These are phyloP conservation scores for Oryzias javanicus DNA, from an alignment of 2,113 vertebrate species.

Conservation along the genomic window DNA sequence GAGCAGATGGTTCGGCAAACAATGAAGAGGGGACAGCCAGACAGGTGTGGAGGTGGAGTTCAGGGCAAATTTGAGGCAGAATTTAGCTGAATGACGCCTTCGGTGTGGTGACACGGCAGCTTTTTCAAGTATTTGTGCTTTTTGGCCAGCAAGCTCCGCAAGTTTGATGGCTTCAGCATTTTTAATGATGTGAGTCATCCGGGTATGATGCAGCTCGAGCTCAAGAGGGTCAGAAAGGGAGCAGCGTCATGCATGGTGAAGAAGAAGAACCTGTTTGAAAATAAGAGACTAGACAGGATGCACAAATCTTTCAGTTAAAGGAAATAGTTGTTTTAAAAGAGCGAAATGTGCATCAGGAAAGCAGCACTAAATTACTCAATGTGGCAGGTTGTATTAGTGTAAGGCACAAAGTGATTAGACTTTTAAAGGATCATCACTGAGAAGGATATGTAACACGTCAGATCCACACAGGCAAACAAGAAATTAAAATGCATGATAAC, in stretches of 20 bases:
- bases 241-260: slow-evolving; percentile 23
- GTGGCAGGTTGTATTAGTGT: not conserved
- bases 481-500: slow-evolving; percentile 26
- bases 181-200: slow-evolving; percentile 64
- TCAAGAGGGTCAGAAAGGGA: slow-evolving; percentile 25
- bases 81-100: slow-evolving; percentile 4
- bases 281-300: not conserved
- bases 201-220: slow-evolving; percentile 48
- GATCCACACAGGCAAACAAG: no score
- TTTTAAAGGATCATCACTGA: slow-evolving; percentile 36
- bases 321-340: no score
- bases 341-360: no score
- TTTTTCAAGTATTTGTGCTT: slow-evolving; percentile 20
- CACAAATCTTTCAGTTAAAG: no score
- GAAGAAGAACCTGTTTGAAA: not conserved
- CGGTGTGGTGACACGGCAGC: slow-evolving; percentile 17
- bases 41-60: slow-evolving; percentile 12
- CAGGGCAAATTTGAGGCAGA: slow-evolving; percentile 2
- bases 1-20: slow-evolving; percentile 33
- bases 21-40: slow-evolving; percentile 14
- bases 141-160: slow-evolving; percentile 40
- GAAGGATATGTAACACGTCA: slow-evolving; percentile 12
- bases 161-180: slow-evolving; percentile 56
- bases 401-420: slow-evolving; percentile 28
- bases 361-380: no score